Percentiles rank a stretch among this genome's conserved stretches.
These are phyloP conservation scores for Cebidichthys violaceus DNA, from an alignment of 2,113 vertebrate genomes.

Conservation along the genomic window DNA sequence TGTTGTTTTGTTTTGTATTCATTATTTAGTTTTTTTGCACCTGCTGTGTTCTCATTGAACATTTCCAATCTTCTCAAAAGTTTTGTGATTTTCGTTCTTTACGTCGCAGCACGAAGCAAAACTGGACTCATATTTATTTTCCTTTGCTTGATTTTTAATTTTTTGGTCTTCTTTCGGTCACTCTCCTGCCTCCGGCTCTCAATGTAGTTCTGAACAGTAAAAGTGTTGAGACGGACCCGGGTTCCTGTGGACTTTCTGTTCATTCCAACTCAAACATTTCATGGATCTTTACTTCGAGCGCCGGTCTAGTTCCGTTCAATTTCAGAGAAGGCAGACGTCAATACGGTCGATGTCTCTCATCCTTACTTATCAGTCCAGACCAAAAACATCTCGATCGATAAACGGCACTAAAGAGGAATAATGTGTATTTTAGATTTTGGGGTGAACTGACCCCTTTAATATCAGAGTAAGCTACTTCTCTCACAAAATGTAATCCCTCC, in stretches of 20 bases:
- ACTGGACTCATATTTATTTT: neutral
- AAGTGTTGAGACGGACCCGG: neutral
- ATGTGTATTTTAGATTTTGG: too few relatives aligned
- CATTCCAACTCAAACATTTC: neutral
- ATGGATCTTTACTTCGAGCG: too few relatives aligned
- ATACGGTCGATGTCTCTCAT: too few relatives aligned
- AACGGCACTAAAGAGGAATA: too few relatives aligned
- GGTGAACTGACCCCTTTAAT: too few relatives aligned
- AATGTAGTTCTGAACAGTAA: neutral
- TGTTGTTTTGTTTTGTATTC: neutral
- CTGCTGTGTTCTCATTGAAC: conserved; percentile 24
- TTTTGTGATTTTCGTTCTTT: neutral
- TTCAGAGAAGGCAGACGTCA: too few relatives aligned
- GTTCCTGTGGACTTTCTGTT: neutral
- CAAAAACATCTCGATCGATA: too few relatives aligned
- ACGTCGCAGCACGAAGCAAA: neutral
- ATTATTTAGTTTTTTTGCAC: neutral
- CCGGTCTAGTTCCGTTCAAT: too few relatives aligned
- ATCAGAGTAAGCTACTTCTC: too few relatives aligned
- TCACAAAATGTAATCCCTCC: too few relatives aligned
- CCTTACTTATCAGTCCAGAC: too few relatives aligned
- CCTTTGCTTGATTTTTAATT: neutral
- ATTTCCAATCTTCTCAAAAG: neutral
- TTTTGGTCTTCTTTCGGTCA: neutral
- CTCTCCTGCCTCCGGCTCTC: neutral